Evolutionary conservation across 2,888 invertebrate genomes (phyloP), one percentile per base, ranked within the genome.

Genomic region (Hyposoter dolosus): DNA sequence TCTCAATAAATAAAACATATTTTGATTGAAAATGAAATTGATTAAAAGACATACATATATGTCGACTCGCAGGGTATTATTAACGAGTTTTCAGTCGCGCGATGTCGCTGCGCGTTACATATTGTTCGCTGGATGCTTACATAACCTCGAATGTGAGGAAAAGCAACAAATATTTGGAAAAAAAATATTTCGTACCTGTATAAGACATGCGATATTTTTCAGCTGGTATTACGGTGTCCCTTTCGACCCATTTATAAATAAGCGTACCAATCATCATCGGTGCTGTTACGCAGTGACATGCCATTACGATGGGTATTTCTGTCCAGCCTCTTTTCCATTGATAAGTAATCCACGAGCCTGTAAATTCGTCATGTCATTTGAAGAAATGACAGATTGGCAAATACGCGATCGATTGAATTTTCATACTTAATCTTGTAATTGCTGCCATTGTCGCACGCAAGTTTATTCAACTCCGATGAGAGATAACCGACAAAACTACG

Each of bases 321-420:
- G 17, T 7, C 87, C 88, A 89, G 4, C 77, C 83, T 9, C 15
- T 32, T 17, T 56, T 66, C 89, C 88, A 88, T 71, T 79, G 79
- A n/a, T 56, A 66, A 12, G 50, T 23, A 45, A 85, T 43, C 85
- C 83, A 85, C 15, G 56, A 40, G 56, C 23, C 80, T 80, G 32
- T 32, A 82, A 85, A 35, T 63, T 19, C 23, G 32, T 50, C 3
- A 12, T 1, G 10, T 45, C 12, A 68, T 68, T 66, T 53, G 4
- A 15, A 45, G 35, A 72, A 66, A 45, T 40, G 2, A 47, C 3
- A 32, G 47, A 74, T 7, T 3, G 9, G 63, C n/a, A 43, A 32
- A 15, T 28, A 28, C 23, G 10, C 3, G 63, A 15, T 32, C 53
- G 23, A 71, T 47, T 17, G 10, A 76, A 35, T 32, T 32, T 65